Percentiles rank a stretch among this genome's conserved stretches.
phyloP scores from a whole-genome alignment of 1,140 invertebrate species.

The Metaphire vulgaris region DNA sequence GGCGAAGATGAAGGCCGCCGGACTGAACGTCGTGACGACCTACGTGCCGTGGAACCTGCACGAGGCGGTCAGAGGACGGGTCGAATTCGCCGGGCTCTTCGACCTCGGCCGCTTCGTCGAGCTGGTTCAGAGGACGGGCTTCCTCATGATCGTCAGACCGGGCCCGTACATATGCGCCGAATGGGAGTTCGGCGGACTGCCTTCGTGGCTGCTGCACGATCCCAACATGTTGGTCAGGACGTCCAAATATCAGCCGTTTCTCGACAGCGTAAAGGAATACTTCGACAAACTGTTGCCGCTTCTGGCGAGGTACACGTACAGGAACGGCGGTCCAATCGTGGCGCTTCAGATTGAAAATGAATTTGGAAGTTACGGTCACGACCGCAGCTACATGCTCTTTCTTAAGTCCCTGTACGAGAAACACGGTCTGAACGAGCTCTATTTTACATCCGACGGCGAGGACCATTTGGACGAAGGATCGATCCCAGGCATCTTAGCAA shows the following conservation, averaged over 20 bases:
- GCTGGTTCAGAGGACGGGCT: slow-evolving; percentile 67
- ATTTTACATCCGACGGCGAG: slow-evolving; percentile 52
- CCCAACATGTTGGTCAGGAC: slow-evolving; percentile 55
- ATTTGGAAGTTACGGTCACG: slow-evolving; percentile 13
- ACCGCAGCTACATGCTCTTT: slow-evolving; percentile 3
- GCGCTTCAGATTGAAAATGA: slow-evolving; percentile 61
- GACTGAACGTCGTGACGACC: slow-evolving; percentile 76
- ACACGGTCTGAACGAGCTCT: slow-evolving; percentile 46
- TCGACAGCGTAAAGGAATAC: slow-evolving; percentile 59
- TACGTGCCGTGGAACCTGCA: slow-evolving; percentile 86
- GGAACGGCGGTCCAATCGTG: slow-evolving; percentile 67
- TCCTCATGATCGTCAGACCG: slow-evolving; percentile 72
- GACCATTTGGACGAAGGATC: slow-evolving; percentile 22
- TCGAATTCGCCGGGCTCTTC: slow-evolving; percentile 64
- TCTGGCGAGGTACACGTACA: slow-evolving; percentile 57
- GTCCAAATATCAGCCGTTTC: slow-evolving; percentile 53
- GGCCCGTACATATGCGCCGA: slow-evolving; percentile 86
- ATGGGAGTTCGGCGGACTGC: slow-evolving; percentile 69
- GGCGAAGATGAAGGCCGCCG: slow-evolving; percentile 67
- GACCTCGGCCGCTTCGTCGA: slow-evolving; percentile 67
- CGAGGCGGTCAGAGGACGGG: slow-evolving; percentile 61
- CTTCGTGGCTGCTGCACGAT: slow-evolving; percentile 58
- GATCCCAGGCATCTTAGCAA: not conserved
- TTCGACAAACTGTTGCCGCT: slow-evolving; percentile 55
- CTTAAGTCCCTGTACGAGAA: slow-evolving; percentile 23